These are phyloP conservation scores for Smithornis capensis DNA, from an alignment of 2,113 vertebrate genomes.

Conservation along the genomic window DNA sequence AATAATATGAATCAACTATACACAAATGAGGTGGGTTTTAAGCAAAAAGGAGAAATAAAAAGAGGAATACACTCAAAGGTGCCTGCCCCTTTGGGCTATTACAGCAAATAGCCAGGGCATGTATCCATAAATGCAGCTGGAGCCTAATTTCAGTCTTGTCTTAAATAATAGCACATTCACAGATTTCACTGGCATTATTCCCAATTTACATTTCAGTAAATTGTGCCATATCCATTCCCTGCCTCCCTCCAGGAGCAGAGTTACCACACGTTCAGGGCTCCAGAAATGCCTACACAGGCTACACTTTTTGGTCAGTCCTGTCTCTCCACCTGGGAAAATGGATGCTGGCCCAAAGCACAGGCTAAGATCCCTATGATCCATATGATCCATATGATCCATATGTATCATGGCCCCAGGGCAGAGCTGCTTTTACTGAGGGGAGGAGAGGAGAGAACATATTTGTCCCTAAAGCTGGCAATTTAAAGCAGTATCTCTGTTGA, in stretches of 20 bases:
- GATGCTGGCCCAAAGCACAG: background rate
- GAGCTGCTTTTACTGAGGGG: background rate
- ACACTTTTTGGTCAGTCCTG: background rate
- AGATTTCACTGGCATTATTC: background rate
- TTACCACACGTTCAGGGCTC: background rate
- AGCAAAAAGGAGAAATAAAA: conserved; percentile 17
- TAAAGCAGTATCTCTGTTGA: background rate
- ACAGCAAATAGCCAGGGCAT: background rate
- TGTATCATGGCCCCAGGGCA: background rate
- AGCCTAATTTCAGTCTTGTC: background rate
- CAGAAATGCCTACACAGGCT: background rate
- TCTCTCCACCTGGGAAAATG: background rate
- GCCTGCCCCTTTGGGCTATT: background rate
- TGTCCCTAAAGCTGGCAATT: background rate
- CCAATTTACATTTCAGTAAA: background rate
- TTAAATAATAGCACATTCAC: background rate
- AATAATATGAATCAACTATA: background rate
- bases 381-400: fast-evolving
- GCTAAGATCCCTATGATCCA: background rate
- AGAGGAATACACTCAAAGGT: background rate
- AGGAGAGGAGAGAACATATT: background rate
- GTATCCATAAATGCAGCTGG: background rate
- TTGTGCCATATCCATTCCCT: background rate
- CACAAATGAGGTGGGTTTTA: background rate
- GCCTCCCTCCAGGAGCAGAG: background rate